Evolutionary conservation across 1,140 invertebrate genomes (phyloP).

Genomic region (Drosophila nasuta): DNA sequence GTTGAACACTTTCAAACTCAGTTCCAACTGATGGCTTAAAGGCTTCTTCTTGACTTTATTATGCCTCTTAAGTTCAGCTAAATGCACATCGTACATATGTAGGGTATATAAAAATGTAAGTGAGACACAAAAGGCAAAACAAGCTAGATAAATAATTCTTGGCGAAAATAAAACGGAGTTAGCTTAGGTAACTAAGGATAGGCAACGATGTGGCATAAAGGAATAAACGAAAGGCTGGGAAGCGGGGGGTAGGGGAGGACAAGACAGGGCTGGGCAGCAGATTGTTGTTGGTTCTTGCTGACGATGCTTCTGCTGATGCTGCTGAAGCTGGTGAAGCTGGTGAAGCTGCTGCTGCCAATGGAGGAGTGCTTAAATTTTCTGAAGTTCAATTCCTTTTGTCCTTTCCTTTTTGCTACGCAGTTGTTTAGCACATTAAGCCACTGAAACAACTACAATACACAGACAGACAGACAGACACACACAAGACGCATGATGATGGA

Average conservation of each 20-base stretch:
- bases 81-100: too few species aligned
- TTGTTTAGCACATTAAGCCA: constrained; percentile 79
- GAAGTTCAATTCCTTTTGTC: constrained; percentile 41
- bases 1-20: too few species aligned
- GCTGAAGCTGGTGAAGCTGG: not conserved
- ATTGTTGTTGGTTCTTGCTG: constrained; percentile 7
- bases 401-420: constrained; percentile 46
- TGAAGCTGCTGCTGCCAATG: constrained; percentile 18
- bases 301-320: not conserved
- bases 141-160: constrained; percentile 26
- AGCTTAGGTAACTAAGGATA: constrained; percentile 5
- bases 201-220: not conserved
- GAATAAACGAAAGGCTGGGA: too few species aligned
- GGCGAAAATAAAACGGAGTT: constrained; percentile 16
- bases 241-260: not conserved
- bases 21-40: not conserved
- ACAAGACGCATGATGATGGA: not conserved
- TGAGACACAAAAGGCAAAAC: constrained; percentile 9
- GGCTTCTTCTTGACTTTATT: not conserved
- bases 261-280: not conserved
- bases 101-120: constrained; percentile 10
- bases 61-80: not conserved
- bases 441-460: constrained; percentile 58
- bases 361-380: constrained; percentile 63
- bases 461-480: not conserved